phyloP scores from a whole-genome alignment of 2,888 invertebrate genomes.

The Philaethria dido region DNA sequence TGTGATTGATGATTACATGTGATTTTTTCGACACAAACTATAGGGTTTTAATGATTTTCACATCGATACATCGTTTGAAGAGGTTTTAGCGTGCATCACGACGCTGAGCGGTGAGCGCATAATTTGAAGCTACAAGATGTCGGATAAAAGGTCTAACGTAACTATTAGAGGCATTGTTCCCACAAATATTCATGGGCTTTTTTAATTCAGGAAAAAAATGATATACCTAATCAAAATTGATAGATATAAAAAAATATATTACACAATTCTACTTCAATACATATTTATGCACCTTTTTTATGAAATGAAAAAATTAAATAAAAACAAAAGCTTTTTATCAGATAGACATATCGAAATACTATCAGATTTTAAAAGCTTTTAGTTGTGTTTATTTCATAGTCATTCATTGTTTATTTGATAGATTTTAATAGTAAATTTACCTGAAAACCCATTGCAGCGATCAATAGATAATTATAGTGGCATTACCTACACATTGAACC shows the following conservation, averaged over 20 bases:
- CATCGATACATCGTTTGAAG: slow-evolving; percentile 15
- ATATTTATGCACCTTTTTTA: too few relatives aligned
- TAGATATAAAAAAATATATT: too few relatives aligned
- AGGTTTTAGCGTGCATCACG: slow-evolving; percentile 27
- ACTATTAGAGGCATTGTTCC: slow-evolving; percentile 19
- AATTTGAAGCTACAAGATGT: slow-evolving; percentile 23
- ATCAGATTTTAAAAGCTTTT: neutral
- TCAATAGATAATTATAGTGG: slow-evolving; percentile 28
- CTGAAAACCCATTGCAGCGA: slow-evolving; percentile 18
- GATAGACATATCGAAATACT: neutral
- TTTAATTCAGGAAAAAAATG: neutral
- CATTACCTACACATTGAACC: slow-evolving; percentile 29
- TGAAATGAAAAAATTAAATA: neutral
- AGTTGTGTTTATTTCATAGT: neutral
- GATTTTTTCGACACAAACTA: neutral
- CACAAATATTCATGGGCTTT: neutral
- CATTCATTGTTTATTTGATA: slow-evolving; percentile 14
- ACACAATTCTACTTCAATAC: too few relatives aligned
- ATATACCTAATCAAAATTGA: neutral
- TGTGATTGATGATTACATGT: too few relatives aligned
- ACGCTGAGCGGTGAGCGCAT: slow-evolving; percentile 22
- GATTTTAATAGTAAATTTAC: slow-evolving; percentile 15
- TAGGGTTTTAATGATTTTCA: slow-evolving; percentile 20
- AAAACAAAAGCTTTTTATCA: slow-evolving; percentile 9
- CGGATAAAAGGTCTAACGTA: slow-evolving; percentile 26